Conservation (phyloP, 2,888 invertebrate species). For the Spodoptera picta region DNA sequence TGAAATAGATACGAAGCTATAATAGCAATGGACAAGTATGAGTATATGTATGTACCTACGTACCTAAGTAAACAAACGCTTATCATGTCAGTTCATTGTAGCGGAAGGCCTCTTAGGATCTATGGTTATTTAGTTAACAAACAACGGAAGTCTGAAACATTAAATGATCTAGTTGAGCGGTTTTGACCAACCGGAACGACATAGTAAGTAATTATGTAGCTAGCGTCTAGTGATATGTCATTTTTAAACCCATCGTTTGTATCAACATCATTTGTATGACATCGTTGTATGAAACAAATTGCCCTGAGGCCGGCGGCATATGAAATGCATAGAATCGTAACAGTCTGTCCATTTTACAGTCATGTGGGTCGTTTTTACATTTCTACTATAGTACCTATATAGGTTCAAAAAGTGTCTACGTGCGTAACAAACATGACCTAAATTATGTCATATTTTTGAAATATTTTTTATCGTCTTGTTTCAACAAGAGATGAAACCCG, state of each 20-base stretch:
- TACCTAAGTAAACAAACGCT: neutral
- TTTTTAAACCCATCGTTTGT: conserved; percentile 5
- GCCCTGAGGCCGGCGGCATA: conserved; percentile 13
- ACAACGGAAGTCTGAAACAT: conserved; percentile 14
- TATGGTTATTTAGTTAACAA: conserved; percentile 1
- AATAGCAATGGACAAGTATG: no score
- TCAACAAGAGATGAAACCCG: no score
- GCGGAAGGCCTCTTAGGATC: conserved; percentile 1
- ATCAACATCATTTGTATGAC: no score
- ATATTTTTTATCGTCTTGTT: no score
- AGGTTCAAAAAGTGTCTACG: no score
- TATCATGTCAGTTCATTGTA: neutral
- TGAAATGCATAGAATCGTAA: conserved; percentile 23
- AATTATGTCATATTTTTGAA: no score
- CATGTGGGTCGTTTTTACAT: no score
- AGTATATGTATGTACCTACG: neutral
- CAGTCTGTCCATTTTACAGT: no score
- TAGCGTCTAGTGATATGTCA: conserved; percentile 9
- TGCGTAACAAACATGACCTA: no score
- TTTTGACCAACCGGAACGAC: conserved; percentile 12
- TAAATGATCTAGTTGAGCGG: conserved; percentile 24
- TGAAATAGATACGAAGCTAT: no score
- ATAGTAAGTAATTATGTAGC: neutral
- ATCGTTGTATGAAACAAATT: conserved; percentile 9
- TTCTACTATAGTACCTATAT: no score